phyloP scores from a whole-genome alignment of 2,113 vertebrate species.

The Sinocyclocheilus grahami region DNA sequence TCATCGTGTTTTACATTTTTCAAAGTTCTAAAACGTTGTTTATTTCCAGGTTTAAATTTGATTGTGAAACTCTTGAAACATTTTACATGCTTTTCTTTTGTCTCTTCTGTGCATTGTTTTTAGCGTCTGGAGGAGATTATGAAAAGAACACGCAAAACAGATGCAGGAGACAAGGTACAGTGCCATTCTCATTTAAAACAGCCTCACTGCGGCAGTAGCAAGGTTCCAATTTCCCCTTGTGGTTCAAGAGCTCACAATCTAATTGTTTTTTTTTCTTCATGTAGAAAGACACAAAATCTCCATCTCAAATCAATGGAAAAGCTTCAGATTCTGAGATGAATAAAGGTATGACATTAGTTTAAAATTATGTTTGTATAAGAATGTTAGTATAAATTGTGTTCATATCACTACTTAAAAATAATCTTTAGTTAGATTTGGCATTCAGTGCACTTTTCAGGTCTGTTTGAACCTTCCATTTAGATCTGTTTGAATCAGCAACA shows the following conservation, averaged over 20 bases:
- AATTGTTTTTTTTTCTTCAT: slow-evolving; percentile 26
- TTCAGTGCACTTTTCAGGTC: neutral
- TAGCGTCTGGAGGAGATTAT: slow-evolving; percentile 98
- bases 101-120: neutral
- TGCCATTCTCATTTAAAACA: neutral
- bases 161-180: slow-evolving; percentile 83
- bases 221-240: neutral
- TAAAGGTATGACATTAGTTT: slow-evolving; percentile 69
- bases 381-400: neutral
- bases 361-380: neutral
- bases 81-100: slow-evolving; percentile 3
- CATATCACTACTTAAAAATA: neutral
- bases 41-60: neutral
- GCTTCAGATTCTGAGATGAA: slow-evolving; percentile 72
- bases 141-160: slow-evolving; percentile 95
- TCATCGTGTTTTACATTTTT: neutral
- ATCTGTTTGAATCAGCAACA: neutral
- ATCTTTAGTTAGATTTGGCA: neutral
- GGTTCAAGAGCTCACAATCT: neutral
- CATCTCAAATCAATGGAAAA: slow-evolving; percentile 74
- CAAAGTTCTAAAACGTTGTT: neutral
- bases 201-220: slow-evolving; percentile 9
- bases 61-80: slow-evolving; percentile 2
- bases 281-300: slow-evolving; percentile 78
- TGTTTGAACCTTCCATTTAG: neutral